Base-by-base conservation (phyloP, 2,113 vertebrate species). In the Syngnathoides biaculeatus region DNA sequence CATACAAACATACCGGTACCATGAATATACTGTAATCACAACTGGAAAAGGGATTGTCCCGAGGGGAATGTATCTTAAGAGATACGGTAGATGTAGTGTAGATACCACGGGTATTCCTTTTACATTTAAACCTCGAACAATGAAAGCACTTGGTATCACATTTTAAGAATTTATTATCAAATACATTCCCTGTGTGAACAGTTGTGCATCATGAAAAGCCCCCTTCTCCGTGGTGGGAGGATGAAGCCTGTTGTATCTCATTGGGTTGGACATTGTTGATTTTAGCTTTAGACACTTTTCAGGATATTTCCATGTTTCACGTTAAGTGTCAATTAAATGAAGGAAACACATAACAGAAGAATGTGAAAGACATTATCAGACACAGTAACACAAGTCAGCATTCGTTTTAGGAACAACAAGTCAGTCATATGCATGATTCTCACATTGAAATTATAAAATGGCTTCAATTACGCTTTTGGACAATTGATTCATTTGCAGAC, bases 141-240 rank as follows among this genome's bases (percentile, higher is more conserved):
- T 17, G 13, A 77, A 64, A 47, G 42, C 35, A 71, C 17, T 4
- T 61, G 39, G 19, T 58, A 3, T 1, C 62, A n/a, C 74, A 35
- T 72, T 78, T 82, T 67, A 74, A 84, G 64, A 69, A 72, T 87
- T 86, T 81, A 83, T 79, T 88, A 82, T 84, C 71, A 88, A 88
- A 84, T 82, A 74, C 72, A 75, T 40, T 71, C 48, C 76, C 42
- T 45, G 5, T 76, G 64, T 69, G 39, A 71, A 67, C 42, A 65
- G 27, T 61, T 72, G 57, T 76, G 63, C 59, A 80, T 45, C 43
- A 63, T 76, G 53, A 14, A 84, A 84, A 83, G 61, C 43, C 75
- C 64, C 62, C 62, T 79, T 15, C 20, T 2, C 20, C n/a, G 2
- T 22, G 11, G 22, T 24, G 40, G 35, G 53, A 73, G 56, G 79